A percentile compares a stretch with the other conserved stretches of the same genome.
Evolutionary conservation across 1,140 invertebrate species (phyloP).

Genomic region (Solen grandis): DNA sequence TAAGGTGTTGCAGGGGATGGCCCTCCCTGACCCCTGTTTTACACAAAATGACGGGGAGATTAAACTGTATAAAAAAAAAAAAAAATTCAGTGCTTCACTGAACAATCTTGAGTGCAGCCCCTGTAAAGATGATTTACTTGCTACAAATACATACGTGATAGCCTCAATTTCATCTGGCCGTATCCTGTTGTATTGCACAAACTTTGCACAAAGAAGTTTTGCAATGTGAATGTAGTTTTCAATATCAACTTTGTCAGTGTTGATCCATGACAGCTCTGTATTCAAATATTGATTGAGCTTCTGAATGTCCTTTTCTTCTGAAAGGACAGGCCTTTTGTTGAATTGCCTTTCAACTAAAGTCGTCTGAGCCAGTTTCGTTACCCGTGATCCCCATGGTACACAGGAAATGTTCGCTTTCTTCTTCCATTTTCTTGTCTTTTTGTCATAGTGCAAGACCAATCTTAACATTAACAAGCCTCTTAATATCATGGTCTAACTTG

Average conservation of each 20-base stretch:
- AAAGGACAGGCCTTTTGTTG: not conserved
- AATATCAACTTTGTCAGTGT: not conserved
- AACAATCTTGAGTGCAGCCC: no score
- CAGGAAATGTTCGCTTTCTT: not conserved
- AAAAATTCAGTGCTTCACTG: no score
- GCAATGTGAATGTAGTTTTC: not conserved
- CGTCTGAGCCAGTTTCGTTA: not conserved
- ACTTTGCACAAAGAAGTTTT: not conserved
- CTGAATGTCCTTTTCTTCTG: not conserved
- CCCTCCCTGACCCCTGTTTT: no score
- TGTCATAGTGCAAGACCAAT: no score
- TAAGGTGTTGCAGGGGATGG: no score
- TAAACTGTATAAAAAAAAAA: no score
- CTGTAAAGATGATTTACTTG: no score
- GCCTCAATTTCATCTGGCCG: not conserved
- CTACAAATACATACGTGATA: not conserved
- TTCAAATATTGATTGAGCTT: not conserved
- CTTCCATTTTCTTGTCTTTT: no score
- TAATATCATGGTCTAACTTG: no score
- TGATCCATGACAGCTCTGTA: not conserved
- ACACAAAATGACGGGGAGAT: no score
- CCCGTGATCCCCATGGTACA: not conserved
- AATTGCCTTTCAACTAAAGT: conserved; percentile 1
- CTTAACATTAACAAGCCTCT: no score
- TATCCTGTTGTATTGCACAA: conserved; percentile 3